These are phyloP conservation scores for Accipiter cooperii DNA, from an alignment of 2,113 vertebrate species.

Conservation along the genomic window DNA sequence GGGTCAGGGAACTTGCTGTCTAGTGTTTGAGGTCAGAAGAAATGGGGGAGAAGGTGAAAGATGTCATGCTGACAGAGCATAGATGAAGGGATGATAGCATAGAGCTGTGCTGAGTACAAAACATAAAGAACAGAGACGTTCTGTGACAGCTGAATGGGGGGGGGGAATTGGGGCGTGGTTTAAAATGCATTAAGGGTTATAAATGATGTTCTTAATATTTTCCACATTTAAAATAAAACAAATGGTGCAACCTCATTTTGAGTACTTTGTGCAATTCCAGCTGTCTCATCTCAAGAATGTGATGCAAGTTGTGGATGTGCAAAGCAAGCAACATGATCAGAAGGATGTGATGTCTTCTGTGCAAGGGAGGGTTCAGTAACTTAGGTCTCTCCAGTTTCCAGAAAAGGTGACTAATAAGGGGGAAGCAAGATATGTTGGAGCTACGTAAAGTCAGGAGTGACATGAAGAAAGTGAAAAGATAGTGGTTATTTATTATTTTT, in stretches of 20 bases:
- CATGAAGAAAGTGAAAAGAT: background rate
- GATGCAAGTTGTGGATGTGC: background rate
- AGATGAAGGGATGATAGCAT: background rate
- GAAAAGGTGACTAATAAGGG: background rate
- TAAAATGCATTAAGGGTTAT: background rate
- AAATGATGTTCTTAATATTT: background rate
- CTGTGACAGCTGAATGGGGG: background rate
- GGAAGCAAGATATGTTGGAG: background rate
- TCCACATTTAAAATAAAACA: background rate
- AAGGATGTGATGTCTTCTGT: background rate
- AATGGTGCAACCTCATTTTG: background rate
- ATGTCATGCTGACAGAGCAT: background rate
- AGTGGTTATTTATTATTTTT: background rate
- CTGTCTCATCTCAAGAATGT: background rate
- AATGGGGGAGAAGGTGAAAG: background rate
- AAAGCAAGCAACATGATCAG: background rate
- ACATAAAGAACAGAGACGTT: background rate
- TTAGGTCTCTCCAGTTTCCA: background rate
- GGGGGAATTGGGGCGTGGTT: background rate
- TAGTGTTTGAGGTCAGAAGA: background rate
- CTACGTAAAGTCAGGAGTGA: background rate
- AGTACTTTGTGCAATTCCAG: background rate
- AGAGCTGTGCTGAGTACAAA: background rate
- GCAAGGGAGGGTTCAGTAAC: background rate
- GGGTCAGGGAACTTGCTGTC: background rate